Base-by-base conservation (phyloP, 1,140 invertebrate species). In the Proctacanthus coquilletti region DNA sequence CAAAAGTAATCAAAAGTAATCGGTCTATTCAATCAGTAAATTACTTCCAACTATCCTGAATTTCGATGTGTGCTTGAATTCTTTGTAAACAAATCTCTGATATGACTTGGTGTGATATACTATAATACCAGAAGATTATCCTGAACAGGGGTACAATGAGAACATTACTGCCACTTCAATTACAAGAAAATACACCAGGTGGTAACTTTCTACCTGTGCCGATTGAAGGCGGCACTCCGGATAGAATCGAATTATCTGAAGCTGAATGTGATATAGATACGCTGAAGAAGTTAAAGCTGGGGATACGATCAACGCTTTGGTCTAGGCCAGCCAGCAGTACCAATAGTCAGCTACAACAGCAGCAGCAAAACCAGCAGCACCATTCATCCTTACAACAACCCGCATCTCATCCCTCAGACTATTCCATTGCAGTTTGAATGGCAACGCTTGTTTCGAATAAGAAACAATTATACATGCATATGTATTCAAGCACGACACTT, bases 211-310 rank as follows among this genome's bases (percentile, higher is more conserved):
- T 49, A 53, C 52, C 40, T 40, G 23, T 39, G 10, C 43, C 43
- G 21, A 34, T 42, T 23, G 58, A 62, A 23, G 52, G 60, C 19
- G 51, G 49, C 21, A 53, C 46, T 33, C 51, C 46, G 40, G 69
- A 65, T 45, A 64, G 65, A 44, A 64, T 61, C 36, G 75, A 77
- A 50, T 55, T 76, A 34, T 73, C 72, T 47, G 75, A 78, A 49
- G 73, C 75, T 21, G 76, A 80, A 54, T 77, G 74, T 61, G 77
- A 80, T 61, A 74, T 78, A 53, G 77, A 80, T 47, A 77, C 76
- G n/a, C 52, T 80, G 36, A 80, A 80, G 51, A 80, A 80, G 55
- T 56, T 80, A 23, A 80, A 80, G 60, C 60, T 80, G 27, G 76
- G 76, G 4, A 59, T 77, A 44, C 61, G 75, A 34, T 78, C 75